A percentile compares a stretch with the other conserved stretches of the same genome.
Evolutionary conservation across 30 jellyfish, hydroid and myxozoan species (phyloP).

Genomic region (Sanderia malayensis): DNA sequence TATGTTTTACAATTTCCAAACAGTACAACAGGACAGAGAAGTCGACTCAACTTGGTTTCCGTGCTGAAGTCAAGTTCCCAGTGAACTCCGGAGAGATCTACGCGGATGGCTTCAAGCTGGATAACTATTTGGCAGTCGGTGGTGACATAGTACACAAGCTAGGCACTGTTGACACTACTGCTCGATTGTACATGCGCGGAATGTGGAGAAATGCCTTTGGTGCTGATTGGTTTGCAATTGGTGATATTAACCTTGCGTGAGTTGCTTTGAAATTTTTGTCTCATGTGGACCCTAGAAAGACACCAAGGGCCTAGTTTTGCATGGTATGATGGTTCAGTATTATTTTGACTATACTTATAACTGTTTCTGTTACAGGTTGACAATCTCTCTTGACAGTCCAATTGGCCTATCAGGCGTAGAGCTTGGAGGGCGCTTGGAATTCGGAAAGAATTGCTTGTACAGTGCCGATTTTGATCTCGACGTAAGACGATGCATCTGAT

Average conservation of each 20-base stretch:
- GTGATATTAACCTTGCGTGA: constrained; percentile 84
- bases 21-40: constrained; percentile 68
- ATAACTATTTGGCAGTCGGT: constrained; percentile 58
- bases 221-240: constrained; percentile 84
- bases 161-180: constrained; percentile 78
- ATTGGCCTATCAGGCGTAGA: constrained; percentile 67
- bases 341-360: no score
- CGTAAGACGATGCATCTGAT: no score
- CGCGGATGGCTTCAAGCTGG: constrained; percentile 74
- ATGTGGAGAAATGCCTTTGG: constrained; percentile 99
- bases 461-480: constrained; percentile 77
- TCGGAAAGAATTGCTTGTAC: constrained; percentile 88
- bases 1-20: no score
- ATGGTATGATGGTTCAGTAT: no score
- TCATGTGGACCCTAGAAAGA: no score
- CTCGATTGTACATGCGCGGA: constrained; percentile 85
- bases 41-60: constrained; percentile 64
- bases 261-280: no score
- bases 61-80: constrained; percentile 85
- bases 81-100: constrained; percentile 71
- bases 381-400: constrained; percentile 77
- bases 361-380: constrained; percentile 43
- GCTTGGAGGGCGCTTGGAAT: constrained; percentile 87
- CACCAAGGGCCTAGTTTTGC: no score
- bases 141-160: constrained; percentile 75